A percentile compares a stretch with the other conserved stretches of the same genome.
These are phyloP conservation scores for Nomada ruficornis DNA, from an alignment of 2,888 invertebrate genomes.

Conservation along the genomic window DNA sequence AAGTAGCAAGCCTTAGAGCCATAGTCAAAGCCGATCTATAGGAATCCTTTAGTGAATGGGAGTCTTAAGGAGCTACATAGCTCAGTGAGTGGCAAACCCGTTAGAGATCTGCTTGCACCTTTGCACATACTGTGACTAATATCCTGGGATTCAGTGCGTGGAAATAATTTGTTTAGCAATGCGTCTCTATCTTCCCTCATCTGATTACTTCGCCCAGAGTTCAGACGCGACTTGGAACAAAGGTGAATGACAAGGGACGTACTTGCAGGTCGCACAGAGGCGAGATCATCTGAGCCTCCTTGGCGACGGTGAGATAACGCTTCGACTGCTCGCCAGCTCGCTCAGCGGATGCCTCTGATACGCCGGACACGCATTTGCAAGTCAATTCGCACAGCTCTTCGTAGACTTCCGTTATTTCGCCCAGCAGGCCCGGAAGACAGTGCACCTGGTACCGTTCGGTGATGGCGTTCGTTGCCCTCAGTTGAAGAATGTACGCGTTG, in stretches of 20 bases:
- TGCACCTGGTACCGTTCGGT: slow-evolving; percentile 94
- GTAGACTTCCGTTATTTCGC: slow-evolving; percentile 97
- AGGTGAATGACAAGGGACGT: background rate
- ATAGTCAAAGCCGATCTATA: too few species aligned
- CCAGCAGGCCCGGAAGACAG: slow-evolving; percentile 93
- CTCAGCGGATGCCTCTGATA: slow-evolving; percentile 94
- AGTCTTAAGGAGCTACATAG: background rate
- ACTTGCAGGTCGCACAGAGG: slow-evolving; percentile 91
- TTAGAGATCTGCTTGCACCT: too few species aligned
- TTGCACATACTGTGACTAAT: too few species aligned
- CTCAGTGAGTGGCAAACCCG: background rate
- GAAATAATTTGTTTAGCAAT: too few species aligned
- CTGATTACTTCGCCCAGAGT: background rate
- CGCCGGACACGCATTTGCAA: slow-evolving; percentile 86
- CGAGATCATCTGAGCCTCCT: slow-evolving; percentile 91
- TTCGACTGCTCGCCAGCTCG: slow-evolving; percentile 94
- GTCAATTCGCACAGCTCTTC: slow-evolving; percentile 90
- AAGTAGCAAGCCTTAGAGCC: too few species aligned
- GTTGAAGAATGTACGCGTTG: slow-evolving; percentile 96
- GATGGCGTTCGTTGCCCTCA: slow-evolving; percentile 97
- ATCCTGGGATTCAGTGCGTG: too few species aligned
- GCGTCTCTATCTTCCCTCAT: too few species aligned
- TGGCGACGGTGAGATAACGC: slow-evolving; percentile 92
- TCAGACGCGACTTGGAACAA: too few species aligned
- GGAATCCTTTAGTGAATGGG: background rate